Percentiles rank a stretch among this genome's conserved stretches.
Conservation (phyloP, 1,140 invertebrate genomes). For the Drosophila gunungcola region DNA sequence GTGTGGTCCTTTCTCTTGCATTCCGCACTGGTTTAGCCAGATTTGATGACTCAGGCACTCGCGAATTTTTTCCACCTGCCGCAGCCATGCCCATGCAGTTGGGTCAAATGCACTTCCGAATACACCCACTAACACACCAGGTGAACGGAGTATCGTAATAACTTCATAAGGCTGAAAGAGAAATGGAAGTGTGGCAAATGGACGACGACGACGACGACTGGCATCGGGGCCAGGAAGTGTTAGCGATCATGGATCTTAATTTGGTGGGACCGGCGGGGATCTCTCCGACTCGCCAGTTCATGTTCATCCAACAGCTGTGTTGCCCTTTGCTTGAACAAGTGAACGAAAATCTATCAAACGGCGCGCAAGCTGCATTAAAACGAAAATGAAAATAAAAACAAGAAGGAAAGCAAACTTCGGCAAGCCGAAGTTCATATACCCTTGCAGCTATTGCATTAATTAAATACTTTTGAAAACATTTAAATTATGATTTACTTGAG, state of each 20-base stretch:
- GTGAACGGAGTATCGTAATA: constrained; percentile 57
- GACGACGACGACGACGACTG: constrained; percentile 12
- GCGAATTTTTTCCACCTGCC: constrained; percentile 69
- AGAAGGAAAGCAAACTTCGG: no score
- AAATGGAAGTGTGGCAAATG: constrained; percentile 32
- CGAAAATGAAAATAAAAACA: constrained; percentile 62
- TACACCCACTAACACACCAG: constrained; percentile 57
- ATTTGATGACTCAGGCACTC: constrained; percentile 1
- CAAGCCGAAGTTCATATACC: no score
- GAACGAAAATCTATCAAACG: constrained; percentile 66
- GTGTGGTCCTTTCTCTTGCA: not conserved
- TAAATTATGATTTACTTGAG: no score
- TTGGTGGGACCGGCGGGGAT: not conserved
- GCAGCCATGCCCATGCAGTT: constrained; percentile 10
- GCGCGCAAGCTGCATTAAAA: constrained; percentile 49
- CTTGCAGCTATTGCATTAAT: no score
- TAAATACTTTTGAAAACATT: no score
- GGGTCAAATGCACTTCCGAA: constrained; percentile 52
- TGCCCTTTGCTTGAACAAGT: constrained; percentile 29
- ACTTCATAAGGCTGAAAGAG: constrained; percentile 66
- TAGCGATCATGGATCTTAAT: not conserved
- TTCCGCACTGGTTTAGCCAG: not conserved
- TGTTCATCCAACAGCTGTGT: constrained; percentile 12
- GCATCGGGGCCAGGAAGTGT: constrained; percentile 18
- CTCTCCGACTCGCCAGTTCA: not conserved